These are phyloP conservation scores for Caranx ignobilis DNA, from an alignment of 2,113 vertebrate genomes.

Conservation along the genomic window DNA sequence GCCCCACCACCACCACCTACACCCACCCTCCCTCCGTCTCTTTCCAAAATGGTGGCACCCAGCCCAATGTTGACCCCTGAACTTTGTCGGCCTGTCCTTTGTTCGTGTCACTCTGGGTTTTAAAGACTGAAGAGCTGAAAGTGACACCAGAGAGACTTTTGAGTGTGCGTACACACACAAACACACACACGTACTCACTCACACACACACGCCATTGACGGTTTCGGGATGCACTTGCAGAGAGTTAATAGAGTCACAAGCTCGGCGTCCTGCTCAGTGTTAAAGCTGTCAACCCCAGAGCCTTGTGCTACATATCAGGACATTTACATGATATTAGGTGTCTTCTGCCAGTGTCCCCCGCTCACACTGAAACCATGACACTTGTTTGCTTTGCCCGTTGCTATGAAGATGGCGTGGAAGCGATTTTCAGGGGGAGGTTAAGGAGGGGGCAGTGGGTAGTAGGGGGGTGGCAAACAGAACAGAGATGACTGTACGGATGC, in stretches of 20 bases:
- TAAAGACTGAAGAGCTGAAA: slow-evolving; percentile 77
- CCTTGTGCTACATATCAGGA: slow-evolving; percentile 79
- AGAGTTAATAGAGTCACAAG: slow-evolving; percentile 81
- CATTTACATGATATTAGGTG: slow-evolving; percentile 86
- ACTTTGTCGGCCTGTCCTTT: slow-evolving; percentile 75
- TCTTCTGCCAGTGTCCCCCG: slow-evolving; percentile 65
- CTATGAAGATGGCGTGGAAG: slow-evolving; percentile 76
- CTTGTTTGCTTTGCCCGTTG: slow-evolving; percentile 85
- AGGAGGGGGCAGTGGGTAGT: slow-evolving; percentile 34
- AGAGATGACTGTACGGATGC: slow-evolving; percentile 36
- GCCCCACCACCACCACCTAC: too few species aligned
- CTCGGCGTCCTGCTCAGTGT: slow-evolving; percentile 71
- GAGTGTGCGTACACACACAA: slow-evolving; percentile 43
- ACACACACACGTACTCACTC: slow-evolving; percentile 43
- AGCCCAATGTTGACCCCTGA: slow-evolving; percentile 76
- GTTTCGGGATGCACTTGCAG: slow-evolving; percentile 69
- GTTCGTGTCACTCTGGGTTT: slow-evolving; percentile 68
- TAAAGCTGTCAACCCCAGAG: slow-evolving; percentile 80
- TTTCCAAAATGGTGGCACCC: slow-evolving; percentile 71
- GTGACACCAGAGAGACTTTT: slow-evolving; percentile 69
- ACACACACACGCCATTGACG: slow-evolving; percentile 67
- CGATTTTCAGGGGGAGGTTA: slow-evolving; percentile 67
- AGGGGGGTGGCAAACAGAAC: slow-evolving; percentile 8
- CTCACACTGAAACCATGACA: slow-evolving; percentile 76
- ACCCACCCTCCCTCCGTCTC: neutral